Evolutionary conservation across 2,888 invertebrate species (phyloP), one percentile per base, ranked within the genome.

Genomic region (Plagodis dolabraria): DNA sequence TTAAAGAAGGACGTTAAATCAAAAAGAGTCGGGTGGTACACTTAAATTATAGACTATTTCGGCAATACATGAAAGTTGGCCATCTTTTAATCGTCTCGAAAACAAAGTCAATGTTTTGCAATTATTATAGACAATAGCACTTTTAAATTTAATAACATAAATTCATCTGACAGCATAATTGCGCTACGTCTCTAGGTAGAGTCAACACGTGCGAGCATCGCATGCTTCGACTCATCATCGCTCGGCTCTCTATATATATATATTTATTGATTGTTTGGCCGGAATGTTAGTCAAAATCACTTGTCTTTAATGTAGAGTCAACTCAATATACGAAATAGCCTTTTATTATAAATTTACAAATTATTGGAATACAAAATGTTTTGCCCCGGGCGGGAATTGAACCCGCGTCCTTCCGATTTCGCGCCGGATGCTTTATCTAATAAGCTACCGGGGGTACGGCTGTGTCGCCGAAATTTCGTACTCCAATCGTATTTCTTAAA

Each of bases 191-290:
- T 54, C 45, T 49, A 40, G 42, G 42, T n/a, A 82, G 79, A 81
- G 77, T 5, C 71, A 79, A 79, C 87, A 85, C 87, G 86, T 87
- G 87, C 82, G 72, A 71, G 47, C 73, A 79, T 86, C 75, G 87
- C 87, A 86, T 86, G 86, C 80, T 77, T 77, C 68, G 76, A 60
- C 82, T 81, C 84, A 84, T 86, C 85, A 81, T 63, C 66, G 72
- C 35, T 70, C 72, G 71, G 68, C 71, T 22, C 22, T 22, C 70
- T 74, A 75, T 68, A 68, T 72, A n/a, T n/a, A 35, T 8, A 7
- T 10, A 40, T 71, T 76, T 78, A 83, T 82, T 86, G 82, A 85
- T 82, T 80, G 80, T n/a, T 11, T 77, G 11, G 12, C 12, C 40
- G 33, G 38, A 43, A 58, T 46, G 10, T 47, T 51, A 42, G 22